phyloP scores from a whole-genome alignment of 1,140 invertebrate species.

The Trachymyrmex cornetzi region DNA sequence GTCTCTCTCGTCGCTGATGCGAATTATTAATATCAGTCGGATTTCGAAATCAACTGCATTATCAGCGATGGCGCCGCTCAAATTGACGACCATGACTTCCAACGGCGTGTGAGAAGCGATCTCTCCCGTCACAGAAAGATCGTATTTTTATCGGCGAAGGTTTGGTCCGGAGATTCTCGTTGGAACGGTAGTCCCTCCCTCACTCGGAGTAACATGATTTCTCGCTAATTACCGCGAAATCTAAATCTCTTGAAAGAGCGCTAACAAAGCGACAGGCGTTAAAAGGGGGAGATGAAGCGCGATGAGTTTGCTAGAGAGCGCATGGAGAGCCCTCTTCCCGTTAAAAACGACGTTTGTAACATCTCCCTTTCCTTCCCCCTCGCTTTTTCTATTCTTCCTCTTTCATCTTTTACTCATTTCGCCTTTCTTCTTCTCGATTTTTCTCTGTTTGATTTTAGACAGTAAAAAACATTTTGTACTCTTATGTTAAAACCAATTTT shows the following conservation, averaged over 20 bases:
- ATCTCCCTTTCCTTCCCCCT: slow-evolving; percentile 47
- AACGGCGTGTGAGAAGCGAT: not conserved
- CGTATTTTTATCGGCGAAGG: not conserved
- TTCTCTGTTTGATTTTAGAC: slow-evolving; percentile 65
- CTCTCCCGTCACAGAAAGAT: not conserved
- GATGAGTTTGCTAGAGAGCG: not conserved
- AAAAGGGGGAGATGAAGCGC: slow-evolving; percentile 50
- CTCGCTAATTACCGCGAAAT: slow-evolving; percentile 68
- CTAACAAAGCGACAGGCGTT: slow-evolving; percentile 48
- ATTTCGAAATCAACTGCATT: slow-evolving; percentile 52
- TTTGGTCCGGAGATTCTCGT: not conserved
- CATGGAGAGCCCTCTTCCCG: slow-evolving; percentile 18
- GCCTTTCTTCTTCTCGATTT: not conserved
- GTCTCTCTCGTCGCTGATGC: slow-evolving; percentile 30
- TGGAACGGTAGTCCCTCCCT: no score
- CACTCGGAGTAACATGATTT: slow-evolving; percentile 30
- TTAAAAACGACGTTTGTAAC: slow-evolving; percentile 71
- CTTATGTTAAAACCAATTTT: no score
- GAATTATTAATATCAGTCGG: slow-evolving; percentile 58
- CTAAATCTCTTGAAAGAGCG: slow-evolving; percentile 63
- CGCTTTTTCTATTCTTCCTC: not conserved
- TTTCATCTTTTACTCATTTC: not conserved
- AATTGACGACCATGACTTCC: slow-evolving; percentile 11
- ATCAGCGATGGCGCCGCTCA: slow-evolving; percentile 27
- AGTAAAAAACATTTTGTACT: no score